Percentiles rank a stretch among this genome's conserved stretches.
These are phyloP conservation scores for Napeogenes sylphis DNA, from an alignment of 2,888 invertebrate species.

Conservation along the genomic window DNA sequence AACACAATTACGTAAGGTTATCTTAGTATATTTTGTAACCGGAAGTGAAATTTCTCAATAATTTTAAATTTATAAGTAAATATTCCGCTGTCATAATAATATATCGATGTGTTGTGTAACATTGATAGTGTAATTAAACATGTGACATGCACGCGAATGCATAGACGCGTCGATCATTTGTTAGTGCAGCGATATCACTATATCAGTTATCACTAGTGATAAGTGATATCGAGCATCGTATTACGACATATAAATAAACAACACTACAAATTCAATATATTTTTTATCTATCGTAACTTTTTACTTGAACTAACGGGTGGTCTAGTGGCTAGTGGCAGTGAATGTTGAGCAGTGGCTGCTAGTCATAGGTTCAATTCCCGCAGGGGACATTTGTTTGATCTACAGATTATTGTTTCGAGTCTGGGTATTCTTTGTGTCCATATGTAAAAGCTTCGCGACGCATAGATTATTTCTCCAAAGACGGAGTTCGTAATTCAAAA, in stretches of 20 bases:
- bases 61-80: conserved; percentile 12
- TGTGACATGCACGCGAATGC: conserved; percentile 62
- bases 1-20: not conserved
- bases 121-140: conserved; percentile 50
- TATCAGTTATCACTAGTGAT: conserved; percentile 58
- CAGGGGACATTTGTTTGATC: too few species aligned
- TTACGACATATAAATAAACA: conserved; percentile 54
- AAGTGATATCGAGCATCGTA: conserved; percentile 63
- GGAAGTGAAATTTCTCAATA: conserved; percentile 32
- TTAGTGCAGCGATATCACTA: conserved; percentile 56
- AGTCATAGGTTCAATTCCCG: too few species aligned
- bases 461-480: too few species aligned
- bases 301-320: too few species aligned
- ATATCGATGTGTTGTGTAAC: conserved; percentile 31
- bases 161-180: conserved; percentile 55
- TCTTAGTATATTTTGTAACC: conserved; percentile 18
- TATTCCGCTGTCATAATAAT: conserved; percentile 16
- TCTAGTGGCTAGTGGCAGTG: too few species aligned
- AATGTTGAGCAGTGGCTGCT: too few species aligned
- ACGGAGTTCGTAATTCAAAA: too few species aligned
- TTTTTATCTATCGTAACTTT: not conserved
- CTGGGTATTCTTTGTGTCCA: too few species aligned
- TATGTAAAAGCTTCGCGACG: too few species aligned
- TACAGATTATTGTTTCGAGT: too few species aligned
- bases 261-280: conserved; percentile 36